A percentile compares a stretch with the other conserved stretches of the same genome.
phyloP scores from a whole-genome alignment of 2,113 vertebrate genomes.

The Festucalex cinctus region DNA sequence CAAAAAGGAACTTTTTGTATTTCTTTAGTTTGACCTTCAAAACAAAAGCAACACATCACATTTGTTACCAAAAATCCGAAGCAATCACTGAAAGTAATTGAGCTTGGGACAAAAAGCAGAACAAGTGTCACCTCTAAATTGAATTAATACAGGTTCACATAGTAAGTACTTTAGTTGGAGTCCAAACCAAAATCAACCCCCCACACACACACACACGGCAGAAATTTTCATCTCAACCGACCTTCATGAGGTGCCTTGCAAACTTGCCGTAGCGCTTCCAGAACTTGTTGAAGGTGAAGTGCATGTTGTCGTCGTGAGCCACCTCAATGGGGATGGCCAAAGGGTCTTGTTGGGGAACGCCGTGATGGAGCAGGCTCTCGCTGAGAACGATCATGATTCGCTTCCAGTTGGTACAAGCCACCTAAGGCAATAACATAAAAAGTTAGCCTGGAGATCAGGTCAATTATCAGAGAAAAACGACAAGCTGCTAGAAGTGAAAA shows the following conservation, averaged over 20 bases:
- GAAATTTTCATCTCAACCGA: conserved; percentile 36
- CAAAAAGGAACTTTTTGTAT: conserved; percentile 97
- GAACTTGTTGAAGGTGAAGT: conserved; percentile 96
- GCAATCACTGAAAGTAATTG: not conserved
- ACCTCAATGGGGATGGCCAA: conserved; percentile 82
- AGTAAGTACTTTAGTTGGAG: not conserved
- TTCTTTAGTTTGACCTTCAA: conserved; percentile 92
- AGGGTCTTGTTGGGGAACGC: conserved; percentile 84
- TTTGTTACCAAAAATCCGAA: not conserved
- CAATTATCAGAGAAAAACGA: not conserved
- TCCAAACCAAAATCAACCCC: not conserved
- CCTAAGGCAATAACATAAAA: conserved; percentile 44
- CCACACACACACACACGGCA: not conserved
- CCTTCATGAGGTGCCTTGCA: conserved; percentile 93
- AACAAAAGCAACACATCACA: conserved; percentile 42
- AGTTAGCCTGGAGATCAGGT: not conserved
- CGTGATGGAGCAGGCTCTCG: conserved; percentile 83
- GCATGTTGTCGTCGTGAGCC: conserved; percentile 89
- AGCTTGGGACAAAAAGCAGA: too few species aligned
- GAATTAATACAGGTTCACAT: not conserved
- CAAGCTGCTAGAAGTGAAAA: not conserved
- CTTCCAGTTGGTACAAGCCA: conserved; percentile 98
- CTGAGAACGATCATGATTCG: conserved; percentile 96
- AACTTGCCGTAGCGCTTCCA: conserved; percentile 94
- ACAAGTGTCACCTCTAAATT: not conserved